These are phyloP conservation scores for Pardalotus punctatus DNA, from an alignment of 2,113 vertebrate species.

Conservation along the genomic window DNA sequence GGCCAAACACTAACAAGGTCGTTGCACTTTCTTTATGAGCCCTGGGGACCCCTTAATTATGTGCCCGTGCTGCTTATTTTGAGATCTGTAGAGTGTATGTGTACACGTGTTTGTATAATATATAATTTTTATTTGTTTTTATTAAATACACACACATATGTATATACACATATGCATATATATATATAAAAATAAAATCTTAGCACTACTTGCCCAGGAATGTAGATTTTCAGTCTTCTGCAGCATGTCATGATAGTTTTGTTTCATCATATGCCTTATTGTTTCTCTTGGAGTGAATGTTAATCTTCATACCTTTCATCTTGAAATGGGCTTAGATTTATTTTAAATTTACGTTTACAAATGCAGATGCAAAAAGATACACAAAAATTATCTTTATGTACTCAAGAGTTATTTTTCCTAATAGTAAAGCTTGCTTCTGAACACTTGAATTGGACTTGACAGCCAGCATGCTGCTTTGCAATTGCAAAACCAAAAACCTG, in stretches of 20 bases:
- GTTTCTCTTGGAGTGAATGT: background rate
- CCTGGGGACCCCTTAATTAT: conserved; percentile 50
- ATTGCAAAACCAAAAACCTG: background rate
- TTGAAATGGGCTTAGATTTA: background rate
- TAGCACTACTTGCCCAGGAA: background rate
- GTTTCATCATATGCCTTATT: background rate
- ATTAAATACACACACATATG: background rate
- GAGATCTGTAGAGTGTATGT: background rate
- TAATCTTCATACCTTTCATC: background rate
- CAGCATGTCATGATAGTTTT: background rate
- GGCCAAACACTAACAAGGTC: conserved; percentile 54
- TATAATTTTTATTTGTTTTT: background rate
- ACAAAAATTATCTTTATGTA: background rate
- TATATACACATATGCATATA: background rate
- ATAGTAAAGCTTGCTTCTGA: background rate
- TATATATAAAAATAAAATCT: background rate
- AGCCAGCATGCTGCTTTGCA: background rate
- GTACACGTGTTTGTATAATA: background rate
- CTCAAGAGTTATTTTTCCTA: background rate
- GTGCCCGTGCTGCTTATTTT: conserved; percentile 40
- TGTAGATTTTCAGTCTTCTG: background rate
- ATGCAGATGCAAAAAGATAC: background rate
- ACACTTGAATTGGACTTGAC: background rate
- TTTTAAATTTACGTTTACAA: background rate
- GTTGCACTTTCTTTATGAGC: conserved; percentile 62